Percentiles rank a stretch among this genome's conserved stretches.
These are phyloP conservation scores for Porites australiensis DNA, from an alignment of 64 coral and sea anemone genomes.

Conservation along the genomic window DNA sequence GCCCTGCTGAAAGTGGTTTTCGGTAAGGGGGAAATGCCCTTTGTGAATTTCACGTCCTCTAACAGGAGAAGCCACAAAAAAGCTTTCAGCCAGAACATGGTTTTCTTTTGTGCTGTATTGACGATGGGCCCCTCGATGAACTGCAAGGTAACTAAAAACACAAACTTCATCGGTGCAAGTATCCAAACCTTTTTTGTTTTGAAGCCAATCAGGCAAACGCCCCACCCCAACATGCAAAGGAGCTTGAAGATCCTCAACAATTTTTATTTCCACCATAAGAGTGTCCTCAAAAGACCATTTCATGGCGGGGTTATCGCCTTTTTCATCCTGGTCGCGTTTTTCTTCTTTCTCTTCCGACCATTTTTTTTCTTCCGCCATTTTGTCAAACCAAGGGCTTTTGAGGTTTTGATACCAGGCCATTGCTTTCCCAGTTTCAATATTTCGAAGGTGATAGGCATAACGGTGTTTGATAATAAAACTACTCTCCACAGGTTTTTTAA, in stretches of 20 bases:
- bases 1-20: too few species aligned
- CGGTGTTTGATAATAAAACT: not conserved
- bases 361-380: not conserved
- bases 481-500: not conserved
- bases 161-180: too few species aligned
- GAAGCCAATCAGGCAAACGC: too few species aligned
- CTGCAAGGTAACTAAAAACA: too few species aligned
- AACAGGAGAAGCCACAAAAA: too few species aligned
- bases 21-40: too few species aligned
- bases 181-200: too few species aligned
- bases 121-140: too few species aligned
- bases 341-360: not conserved
- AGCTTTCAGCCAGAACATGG: too few species aligned
- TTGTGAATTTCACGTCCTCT: too few species aligned
- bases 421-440: not conserved
- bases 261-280: not conserved
- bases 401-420: not conserved
- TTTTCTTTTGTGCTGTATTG: too few species aligned
- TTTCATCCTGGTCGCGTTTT: not conserved
- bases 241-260: not conserved
- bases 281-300: not conserved
- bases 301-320: not conserved
- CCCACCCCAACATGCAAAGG: too few species aligned
- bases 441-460: not conserved
- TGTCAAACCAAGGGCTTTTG: not conserved